Conservation (phyloP, 2,888 invertebrate genomes). For the Microctonus hyperodae region DNA sequence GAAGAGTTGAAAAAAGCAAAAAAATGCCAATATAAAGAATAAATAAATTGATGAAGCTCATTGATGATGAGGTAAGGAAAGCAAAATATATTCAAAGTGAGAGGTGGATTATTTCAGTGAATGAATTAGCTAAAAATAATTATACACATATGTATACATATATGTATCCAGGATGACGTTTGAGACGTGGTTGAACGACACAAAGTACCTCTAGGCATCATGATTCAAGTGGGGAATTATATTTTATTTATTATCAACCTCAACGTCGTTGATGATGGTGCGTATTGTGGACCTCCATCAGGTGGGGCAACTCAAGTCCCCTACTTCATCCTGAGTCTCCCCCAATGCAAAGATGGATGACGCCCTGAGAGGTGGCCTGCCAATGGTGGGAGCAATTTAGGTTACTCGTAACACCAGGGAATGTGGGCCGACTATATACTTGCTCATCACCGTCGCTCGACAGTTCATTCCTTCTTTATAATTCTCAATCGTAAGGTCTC, state of each 20-base stretch:
- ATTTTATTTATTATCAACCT: not conserved
- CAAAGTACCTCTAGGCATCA: not conserved
- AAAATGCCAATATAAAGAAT: not conserved
- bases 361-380: slow-evolving; percentile 16
- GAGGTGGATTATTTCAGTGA: not conserved
- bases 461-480: slow-evolving; percentile 59
- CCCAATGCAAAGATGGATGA: slow-evolving; percentile 32
- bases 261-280: not conserved
- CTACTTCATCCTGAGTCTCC: not conserved
- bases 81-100: slow-evolving; percentile 1
- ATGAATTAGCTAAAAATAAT: not conserved
- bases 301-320: slow-evolving; percentile 7
- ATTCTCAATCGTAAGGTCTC: slow-evolving; percentile 47
- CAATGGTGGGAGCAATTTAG: slow-evolving; percentile 60
- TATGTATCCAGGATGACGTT: not conserved
- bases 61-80: not conserved
- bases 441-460: slow-evolving; percentile 56
- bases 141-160: not conserved
- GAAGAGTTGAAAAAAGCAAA: not conserved
- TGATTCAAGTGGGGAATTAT: not conserved
- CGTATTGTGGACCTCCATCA: not conserved
- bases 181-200: slow-evolving; percentile 4
- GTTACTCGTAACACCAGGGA: slow-evolving; percentile 62
- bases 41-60: not conserved
- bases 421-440: slow-evolving; percentile 62